Evolutionary conservation across 1,140 invertebrate species (phyloP).

Genomic region (Ceratoteleas bidentatus): DNA sequence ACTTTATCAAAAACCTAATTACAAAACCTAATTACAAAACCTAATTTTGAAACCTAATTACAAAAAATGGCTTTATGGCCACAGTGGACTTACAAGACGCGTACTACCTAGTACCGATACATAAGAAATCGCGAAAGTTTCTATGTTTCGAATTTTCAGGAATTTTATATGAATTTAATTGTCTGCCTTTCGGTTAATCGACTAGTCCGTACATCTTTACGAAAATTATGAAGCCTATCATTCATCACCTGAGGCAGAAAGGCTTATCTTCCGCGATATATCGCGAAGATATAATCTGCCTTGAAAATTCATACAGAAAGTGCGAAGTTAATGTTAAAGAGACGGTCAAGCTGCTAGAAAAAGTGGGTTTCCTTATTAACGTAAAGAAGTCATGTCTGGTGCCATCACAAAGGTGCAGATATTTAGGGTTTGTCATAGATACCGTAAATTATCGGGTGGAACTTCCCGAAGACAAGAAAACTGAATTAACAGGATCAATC

Average conservation of each 20-base stretch:
- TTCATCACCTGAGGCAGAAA: background rate
- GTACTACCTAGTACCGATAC: background rate
- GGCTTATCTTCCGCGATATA: background rate
- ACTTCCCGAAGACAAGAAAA: no score
- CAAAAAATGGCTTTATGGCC: background rate
- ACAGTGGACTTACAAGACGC: background rate
- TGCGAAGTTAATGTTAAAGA: no score
- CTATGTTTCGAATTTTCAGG: background rate
- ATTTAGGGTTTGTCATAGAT: no score
- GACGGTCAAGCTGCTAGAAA: no score
- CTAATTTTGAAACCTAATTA: background rate
- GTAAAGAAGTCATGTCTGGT: no score
- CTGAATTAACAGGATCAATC: no score
- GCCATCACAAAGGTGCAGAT: no score
- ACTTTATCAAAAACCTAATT: background rate
- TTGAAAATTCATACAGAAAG: background rate
- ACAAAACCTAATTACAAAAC: background rate
- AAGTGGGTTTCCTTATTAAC: no score
- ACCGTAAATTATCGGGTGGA: no score
- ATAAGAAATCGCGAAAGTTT: background rate
- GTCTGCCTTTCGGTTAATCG: background rate
- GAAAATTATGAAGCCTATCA: background rate
- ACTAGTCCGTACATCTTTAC: background rate
- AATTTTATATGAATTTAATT: background rate
- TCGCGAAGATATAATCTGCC: background rate